Conservation (phyloP, 2,797 vertebrate species). For the Gastrophryne carolinensis region DNA sequence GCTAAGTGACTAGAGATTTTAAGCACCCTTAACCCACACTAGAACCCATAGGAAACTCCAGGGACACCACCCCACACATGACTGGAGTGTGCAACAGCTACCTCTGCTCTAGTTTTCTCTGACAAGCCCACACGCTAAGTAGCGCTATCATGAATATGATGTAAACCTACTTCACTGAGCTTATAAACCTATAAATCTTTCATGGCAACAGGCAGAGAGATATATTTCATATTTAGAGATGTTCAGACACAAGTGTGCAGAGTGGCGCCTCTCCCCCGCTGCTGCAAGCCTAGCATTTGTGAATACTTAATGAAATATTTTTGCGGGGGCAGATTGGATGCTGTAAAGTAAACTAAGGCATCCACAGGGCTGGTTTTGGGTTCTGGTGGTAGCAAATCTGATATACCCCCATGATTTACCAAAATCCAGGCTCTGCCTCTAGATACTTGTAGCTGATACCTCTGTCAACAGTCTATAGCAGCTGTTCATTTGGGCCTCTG, state of each 20-base stretch:
- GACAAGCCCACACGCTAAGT: neutral
- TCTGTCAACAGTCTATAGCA: neutral
- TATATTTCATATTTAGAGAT: neutral
- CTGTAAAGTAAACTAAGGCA: neutral
- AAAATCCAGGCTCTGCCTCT: neutral
- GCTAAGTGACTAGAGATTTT: too few relatives aligned
- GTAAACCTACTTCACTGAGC: neutral
- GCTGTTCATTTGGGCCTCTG: constrained; percentile 50
- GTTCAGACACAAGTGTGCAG: constrained; percentile 27
- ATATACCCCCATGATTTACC: neutral
- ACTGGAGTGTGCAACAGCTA: too few relatives aligned
- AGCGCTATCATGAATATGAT: neutral
- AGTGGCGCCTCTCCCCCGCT: neutral
- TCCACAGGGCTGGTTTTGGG: neutral
- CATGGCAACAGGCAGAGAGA: neutral
- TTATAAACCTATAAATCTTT: neutral
- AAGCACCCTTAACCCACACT: too few relatives aligned
- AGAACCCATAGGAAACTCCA: too few relatives aligned
- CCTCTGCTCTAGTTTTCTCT: neutral
- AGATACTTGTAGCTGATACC: neutral
- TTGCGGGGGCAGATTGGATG: neutral
- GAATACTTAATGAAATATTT: neutral
- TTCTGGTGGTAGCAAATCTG: constrained; percentile 18
- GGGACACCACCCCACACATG: too few relatives aligned
- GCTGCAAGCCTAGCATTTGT: neutral